Percentiles rank a stretch among this genome's conserved stretches.
Conservation (phyloP, 2,888 invertebrate genomes). For the Hofmannophila pseudospretella region DNA sequence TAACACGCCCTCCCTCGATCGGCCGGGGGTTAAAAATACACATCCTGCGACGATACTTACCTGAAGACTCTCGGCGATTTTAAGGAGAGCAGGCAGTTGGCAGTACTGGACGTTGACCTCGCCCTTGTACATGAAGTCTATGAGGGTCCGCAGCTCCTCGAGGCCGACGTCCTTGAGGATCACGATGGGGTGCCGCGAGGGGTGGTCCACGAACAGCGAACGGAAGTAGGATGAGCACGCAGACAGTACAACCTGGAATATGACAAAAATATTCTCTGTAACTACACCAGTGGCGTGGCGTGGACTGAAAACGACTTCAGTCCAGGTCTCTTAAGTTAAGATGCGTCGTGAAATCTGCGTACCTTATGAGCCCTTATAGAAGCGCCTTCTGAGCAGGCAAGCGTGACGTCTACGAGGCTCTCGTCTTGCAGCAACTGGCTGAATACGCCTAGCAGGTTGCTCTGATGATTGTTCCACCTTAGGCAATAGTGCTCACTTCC, state of each 20-base stretch:
- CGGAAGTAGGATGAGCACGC: constrained; percentile 98
- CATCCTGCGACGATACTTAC: too few species aligned
- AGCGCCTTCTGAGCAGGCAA: constrained; percentile 97
- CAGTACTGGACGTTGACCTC: constrained; percentile 97
- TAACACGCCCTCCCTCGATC: too few species aligned
- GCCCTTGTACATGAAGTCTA: constrained; percentile 98
- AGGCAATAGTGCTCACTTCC: constrained; percentile 99
- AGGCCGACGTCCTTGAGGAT: constrained; percentile 96
- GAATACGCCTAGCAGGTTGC: constrained; percentile 97
- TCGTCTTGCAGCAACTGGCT: constrained; percentile 97
- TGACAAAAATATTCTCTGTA: background rate
- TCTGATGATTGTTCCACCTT: constrained; percentile 99
- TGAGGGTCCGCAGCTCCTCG: constrained; percentile 92
- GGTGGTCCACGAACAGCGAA: constrained; percentile 94
- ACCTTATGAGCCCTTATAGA: constrained; percentile 95
- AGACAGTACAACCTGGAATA: constrained; percentile 90
- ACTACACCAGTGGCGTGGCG: too few species aligned
- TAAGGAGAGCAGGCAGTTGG: constrained; percentile 92
- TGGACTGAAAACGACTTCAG: too few species aligned
- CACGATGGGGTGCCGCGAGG: constrained; percentile 94
- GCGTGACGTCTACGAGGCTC: constrained; percentile 96
- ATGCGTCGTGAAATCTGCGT: too few species aligned
- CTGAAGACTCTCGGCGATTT: constrained; percentile 95
- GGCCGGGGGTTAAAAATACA: too few species aligned
- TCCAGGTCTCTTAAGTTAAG: too few species aligned